Evolutionary conservation across 2,797 vertebrate genomes (phyloP).

Genomic region (Melanotaenia boesemani): DNA sequence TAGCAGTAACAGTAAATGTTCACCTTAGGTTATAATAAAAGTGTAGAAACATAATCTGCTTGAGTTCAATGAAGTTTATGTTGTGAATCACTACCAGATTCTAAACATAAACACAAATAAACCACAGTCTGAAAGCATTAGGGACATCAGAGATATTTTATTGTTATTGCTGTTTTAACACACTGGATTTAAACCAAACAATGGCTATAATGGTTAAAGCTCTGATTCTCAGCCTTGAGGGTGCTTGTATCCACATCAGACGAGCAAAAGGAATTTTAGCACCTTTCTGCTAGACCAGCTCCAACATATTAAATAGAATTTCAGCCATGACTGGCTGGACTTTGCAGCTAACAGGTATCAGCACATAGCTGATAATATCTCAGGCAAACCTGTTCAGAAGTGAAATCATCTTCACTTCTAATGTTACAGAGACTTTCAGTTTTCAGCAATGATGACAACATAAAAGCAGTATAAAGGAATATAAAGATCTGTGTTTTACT

Average conservation of each 20-base stretch:
- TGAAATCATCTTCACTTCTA: neutral
- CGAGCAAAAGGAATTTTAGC: neutral
- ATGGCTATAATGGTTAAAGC: neutral
- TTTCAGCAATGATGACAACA: neutral
- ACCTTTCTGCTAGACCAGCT: neutral
- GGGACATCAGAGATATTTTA: constrained; percentile 2
- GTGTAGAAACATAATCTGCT: constrained; percentile 23
- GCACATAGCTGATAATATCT: constrained; percentile 6
- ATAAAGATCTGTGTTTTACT: neutral
- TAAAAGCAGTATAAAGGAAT: neutral
- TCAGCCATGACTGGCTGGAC: neutral
- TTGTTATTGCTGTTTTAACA: constrained; percentile 5
- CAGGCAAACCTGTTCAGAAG: constrained; percentile 1
- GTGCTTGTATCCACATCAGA: constrained; percentile 8
- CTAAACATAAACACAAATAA: constrained; percentile 11
- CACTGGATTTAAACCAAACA: constrained; percentile 8
- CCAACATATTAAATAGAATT: neutral
- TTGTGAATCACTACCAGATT: constrained; percentile 13
- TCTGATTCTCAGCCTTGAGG: neutral
- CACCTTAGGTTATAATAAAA: constrained; percentile 40
- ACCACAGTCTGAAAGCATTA: neutral
- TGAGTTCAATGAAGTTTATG: constrained; percentile 15
- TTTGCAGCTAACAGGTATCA: constrained; percentile 6
- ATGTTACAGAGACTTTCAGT: neutral
- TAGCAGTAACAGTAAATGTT: constrained; percentile 32